Evolutionary conservation across 2,888 invertebrate genomes (phyloP), one percentile per base, ranked within the genome.

Genomic region (Leptarthrus brevirostris): DNA sequence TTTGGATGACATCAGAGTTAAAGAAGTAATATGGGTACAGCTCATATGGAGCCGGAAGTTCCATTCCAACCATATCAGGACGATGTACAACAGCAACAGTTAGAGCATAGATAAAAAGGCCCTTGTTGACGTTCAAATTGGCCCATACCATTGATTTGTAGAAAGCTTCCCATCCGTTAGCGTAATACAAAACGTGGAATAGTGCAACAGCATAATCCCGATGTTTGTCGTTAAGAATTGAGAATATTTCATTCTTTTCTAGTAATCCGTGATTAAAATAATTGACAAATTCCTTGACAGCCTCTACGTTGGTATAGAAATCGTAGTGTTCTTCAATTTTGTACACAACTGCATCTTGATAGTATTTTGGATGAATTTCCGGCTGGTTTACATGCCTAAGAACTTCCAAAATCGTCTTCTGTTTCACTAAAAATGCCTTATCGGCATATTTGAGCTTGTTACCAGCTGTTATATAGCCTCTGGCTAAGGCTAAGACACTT

Each of bases 81-180:
- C 89, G 88, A 77, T 90, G 90, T 16, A 88, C 80, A 2, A 89
- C 82, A 24, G 90, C 89, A 34, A 89, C 86, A 78, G 87, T 87
- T 79, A 89, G 85, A 1, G 88, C 86, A 79, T 90, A 90, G 1
- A 87, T 81, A 84, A 89, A 91, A 81, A 88, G 86, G 53, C 87
- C 86, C 77, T 88, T 87, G 81, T 91, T 90, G 30, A 89, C 79
- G 78, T 87, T 79, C 40, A 88, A 83, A 64, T 91, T 89, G 26
- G 90, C 86, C 86, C 89, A 91, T 12, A 88, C 87, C 53, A 90
- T 90, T 3, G 90, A 88, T 78, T 89, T 88, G 82, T 88, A 87
- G 85, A 93, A 91, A 10, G 90, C 89, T 8, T 89, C 87, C 82
- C 88, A 92, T 80, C 91, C 89, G 81, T 90, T 90, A 73, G 91